Base-by-base conservation (phyloP, 2,113 vertebrate species). In the Sardina pilchardus region DNA sequence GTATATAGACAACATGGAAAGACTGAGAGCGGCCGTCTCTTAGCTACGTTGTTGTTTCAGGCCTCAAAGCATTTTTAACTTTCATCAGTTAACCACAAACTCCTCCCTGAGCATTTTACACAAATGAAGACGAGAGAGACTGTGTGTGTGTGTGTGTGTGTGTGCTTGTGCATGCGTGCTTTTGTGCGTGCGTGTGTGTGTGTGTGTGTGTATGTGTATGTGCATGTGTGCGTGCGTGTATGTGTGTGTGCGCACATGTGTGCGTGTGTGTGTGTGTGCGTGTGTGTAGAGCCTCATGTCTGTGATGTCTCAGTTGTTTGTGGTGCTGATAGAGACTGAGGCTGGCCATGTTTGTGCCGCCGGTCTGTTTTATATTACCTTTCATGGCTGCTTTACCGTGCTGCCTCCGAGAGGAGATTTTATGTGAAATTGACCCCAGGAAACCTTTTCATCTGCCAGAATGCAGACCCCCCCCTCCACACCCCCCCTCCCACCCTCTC, bases 401-500 rank as follows among this genome's bases (percentile, higher is more conserved):
- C 86, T 86, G 87, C 88, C 87, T 90, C 90, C 90, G 90, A 90
- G 81, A 90, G 86, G 42, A 86, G 85, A 83, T 91, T 93, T 93
- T 92, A 91, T 93, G 86, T 88, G 90, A 86, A 88, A 89, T 88
- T 91, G 90, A 92, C 90, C 87, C 90, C 90, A 84, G 90, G 90
- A 92, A 89, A 91, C 83, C 82, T 90, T 92, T 90, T 91, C 86
- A 90, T 92, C 89, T 90, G 84, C 87, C 82, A 91, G 86, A 90
- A 89, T 84, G 84, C 56, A 75, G 84, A 89, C 81, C 87, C 84
- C 89, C 56, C 81, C 81, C 53, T 43, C 26, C 63, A 26, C n/a
- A 10, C 63, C 14, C 71, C 2, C 30, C 5, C 59, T 1, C 59
- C n/a, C 59, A 5, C 59, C 8, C 59, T 63, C 59, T n/a, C 59